Base-by-base conservation (phyloP, 1,140 invertebrate genomes). In the Parapsyche elsis region DNA sequence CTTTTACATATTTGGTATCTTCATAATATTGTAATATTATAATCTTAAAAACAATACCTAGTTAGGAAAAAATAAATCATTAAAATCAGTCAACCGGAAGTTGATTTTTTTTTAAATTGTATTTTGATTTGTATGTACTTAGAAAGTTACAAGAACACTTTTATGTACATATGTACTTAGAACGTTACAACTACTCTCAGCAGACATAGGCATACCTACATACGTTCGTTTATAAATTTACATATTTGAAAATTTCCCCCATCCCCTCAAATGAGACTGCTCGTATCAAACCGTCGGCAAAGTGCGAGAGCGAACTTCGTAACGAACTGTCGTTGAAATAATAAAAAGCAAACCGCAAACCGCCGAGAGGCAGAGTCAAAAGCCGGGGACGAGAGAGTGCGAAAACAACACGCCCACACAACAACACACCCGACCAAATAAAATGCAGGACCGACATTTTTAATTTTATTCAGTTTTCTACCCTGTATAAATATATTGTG, bases 301-400 rank as follows among this genome's bases (percentile, higher is more conserved):
- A 67, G 10, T 26, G 64, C 24, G 64, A 24, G 16, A 23, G 23
- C 10, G 24, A 67, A 67, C 64, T 67, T 59, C 44, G 61, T 76
- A 80, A 80, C 74, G 74, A 76, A 80, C 79, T 80, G 79, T 80
- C 79, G 74, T 80, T 80, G 76, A 67, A 67, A 38, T 38, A 67
- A 80, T 75, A 75, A 61, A 80, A 80, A 26, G 23, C 45, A 70
- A n/a, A 78, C 44, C 45, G 45, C 59, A 61, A 45, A 46, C 21
- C 21, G 76, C 76, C 64, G 38, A 45, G 76, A 76, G 53, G 16
- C 16, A 2, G 24, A 67, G 12, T 71, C 77, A 71, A 49, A 71
- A 71, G 23, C 64, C 24, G 2, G 24, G 19, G 24, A 30, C 21
- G 24, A 67, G 64, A 23, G 64, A 67, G 64, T 67, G 64, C 64